Percentiles rank a stretch among this genome's conserved stretches.
These are phyloP conservation scores for Steinernema khuongi DNA, from an alignment of 1,140 invertebrate species.

Conservation along the genomic window DNA sequence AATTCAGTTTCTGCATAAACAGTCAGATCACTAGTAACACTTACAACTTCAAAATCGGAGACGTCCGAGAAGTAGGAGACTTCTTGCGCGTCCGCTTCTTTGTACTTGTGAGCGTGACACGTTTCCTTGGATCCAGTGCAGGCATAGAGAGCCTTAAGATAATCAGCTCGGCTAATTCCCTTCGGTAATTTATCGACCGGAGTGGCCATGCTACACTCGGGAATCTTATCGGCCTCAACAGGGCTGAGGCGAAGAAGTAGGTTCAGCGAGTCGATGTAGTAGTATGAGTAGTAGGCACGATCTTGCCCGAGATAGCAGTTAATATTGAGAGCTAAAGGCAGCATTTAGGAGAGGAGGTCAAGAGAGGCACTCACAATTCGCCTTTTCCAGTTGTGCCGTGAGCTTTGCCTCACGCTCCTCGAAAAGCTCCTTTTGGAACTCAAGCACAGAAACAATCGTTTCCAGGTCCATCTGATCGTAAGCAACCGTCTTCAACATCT, in stretches of 20 bases:
- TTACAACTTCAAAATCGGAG: not conserved
- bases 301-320: constrained; percentile 28
- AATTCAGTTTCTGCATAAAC: too few relatives aligned
- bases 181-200: constrained; percentile 12
- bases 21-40: not conserved
- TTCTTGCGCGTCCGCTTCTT: not conserved
- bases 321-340: not conserved
- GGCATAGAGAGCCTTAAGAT: constrained; percentile 2
- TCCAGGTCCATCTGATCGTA: constrained; percentile 24
- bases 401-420: constrained; percentile 11
- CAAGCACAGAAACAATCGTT: constrained; percentile 24
- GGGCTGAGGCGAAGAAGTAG: constrained; percentile 28
- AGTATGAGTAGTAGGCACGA: constrained; percentile 29
- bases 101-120: constrained; percentile 14
- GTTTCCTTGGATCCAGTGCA: constrained; percentile 27
- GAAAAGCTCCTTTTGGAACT: constrained; percentile 28
- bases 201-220: constrained; percentile 22
- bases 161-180: constrained; percentile 10
- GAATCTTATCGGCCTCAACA: constrained; percentile 7
- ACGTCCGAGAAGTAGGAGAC: not conserved
- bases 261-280: constrained; percentile 9
- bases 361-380: not conserved
- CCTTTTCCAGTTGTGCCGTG: not conserved
- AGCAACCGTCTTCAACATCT: constrained; percentile 21
- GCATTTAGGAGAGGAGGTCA: not conserved